phyloP scores from a whole-genome alignment of 2,113 vertebrate genomes.

The Verasper variegatus region DNA sequence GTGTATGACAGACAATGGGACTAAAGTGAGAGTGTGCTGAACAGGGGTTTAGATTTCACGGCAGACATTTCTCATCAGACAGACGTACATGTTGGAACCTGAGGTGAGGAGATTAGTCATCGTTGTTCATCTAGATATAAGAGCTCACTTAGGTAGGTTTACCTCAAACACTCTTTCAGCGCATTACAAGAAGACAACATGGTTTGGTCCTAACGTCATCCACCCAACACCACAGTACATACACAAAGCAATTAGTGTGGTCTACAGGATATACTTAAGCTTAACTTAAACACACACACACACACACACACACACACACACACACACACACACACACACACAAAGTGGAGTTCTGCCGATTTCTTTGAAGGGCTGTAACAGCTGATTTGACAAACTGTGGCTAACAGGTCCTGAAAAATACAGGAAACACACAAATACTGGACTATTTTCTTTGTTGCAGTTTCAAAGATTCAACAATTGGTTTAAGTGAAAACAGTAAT shows the following conservation, averaged over 20 bases:
- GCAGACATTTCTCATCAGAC: conserved; percentile 43
- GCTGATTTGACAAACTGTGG: too few species aligned
- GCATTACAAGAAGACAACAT: conserved; percentile 1
- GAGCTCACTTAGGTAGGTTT: conserved; percentile 2
- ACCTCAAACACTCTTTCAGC: not conserved
- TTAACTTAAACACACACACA: not conserved
- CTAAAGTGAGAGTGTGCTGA: not conserved
- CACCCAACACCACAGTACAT: not conserved
- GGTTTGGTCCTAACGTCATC: not conserved
- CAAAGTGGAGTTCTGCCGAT: too few species aligned
- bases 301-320: not conserved
- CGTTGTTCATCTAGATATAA: conserved; percentile 26
- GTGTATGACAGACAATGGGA: not conserved
- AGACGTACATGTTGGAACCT: conserved; percentile 13
- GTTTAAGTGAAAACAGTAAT: too few species aligned
- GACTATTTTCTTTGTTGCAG: too few species aligned
- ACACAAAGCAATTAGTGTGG: not conserved
- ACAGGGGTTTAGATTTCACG: conserved; percentile 14
- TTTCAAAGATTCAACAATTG: too few species aligned
- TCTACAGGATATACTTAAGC: not conserved
- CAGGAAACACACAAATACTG: not conserved
- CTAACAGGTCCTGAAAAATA: not conserved
- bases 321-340: not conserved
- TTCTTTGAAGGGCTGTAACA: too few species aligned
- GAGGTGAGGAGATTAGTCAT: conserved; percentile 51